A percentile compares a stretch with the other conserved stretches of the same genome.
phyloP scores from a whole-genome alignment of 2,797 vertebrate species.

The Urocyon cinereoargenteus region DNA sequence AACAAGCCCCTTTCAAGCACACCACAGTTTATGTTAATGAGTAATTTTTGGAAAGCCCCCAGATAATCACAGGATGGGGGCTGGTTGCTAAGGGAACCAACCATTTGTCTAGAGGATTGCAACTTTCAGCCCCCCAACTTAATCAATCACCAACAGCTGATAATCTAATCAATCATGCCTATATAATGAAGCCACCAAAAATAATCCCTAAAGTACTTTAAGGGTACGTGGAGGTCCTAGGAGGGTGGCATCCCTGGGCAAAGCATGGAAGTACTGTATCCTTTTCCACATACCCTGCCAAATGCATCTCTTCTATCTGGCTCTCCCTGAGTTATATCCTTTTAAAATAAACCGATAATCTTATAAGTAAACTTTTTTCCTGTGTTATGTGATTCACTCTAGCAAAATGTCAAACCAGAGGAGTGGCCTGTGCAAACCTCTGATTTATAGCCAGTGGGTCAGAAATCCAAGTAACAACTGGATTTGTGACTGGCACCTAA shows the following conservation, averaged over 20 bases:
- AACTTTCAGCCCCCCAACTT: neutral
- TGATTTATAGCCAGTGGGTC: neutral
- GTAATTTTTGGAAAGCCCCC: neutral
- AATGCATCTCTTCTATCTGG: neutral
- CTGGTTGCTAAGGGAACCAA: neutral
- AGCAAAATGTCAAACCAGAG: neutral
- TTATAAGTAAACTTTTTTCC: neutral
- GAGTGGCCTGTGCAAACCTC: neutral
- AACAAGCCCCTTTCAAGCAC: neutral
- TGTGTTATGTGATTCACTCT: neutral
- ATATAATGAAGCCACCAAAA: neutral
- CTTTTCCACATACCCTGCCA: neutral
- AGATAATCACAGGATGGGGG: neutral
- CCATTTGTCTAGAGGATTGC: neutral
- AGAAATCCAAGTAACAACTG: neutral
- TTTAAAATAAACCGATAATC: neutral
- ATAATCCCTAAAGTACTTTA: neutral
- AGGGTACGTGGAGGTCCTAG: too few relatives aligned
- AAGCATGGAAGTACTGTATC: neutral
- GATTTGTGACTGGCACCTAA: neutral
- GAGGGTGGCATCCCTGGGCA: neutral
- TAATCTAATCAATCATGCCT: neutral
- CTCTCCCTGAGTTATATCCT: neutral
- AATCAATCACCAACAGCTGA: neutral
- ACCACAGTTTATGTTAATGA: neutral